phyloP scores from a whole-genome alignment of 2,888 invertebrate species.

The Cinara cedri region DNA sequence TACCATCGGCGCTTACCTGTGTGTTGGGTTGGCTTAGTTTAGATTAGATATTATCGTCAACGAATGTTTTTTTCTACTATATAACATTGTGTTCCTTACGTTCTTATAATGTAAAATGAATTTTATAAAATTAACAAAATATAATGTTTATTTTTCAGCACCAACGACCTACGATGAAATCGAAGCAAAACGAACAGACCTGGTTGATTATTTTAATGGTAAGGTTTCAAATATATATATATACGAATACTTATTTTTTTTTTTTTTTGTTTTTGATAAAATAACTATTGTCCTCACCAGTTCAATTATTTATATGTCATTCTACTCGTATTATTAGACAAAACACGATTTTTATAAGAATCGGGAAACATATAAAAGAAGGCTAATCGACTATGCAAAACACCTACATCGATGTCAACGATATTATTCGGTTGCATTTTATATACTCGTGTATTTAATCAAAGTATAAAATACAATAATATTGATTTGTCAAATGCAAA shows the following conservation, averaged over 20 bases:
- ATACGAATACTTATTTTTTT: too few relatives aligned
- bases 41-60: background rate
- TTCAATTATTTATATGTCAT: too few relatives aligned
- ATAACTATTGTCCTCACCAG: too few relatives aligned
- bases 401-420: conserved; percentile 41
- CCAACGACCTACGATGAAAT: conserved; percentile 57
- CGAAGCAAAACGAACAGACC: conserved; percentile 53
- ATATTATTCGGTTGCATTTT: conserved; percentile 16
- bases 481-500: too few relatives aligned
- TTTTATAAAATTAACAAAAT: background rate
- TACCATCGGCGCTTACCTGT: background rate
- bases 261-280: too few relatives aligned
- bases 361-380: conserved; percentile 7
- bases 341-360: background rate
- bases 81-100: too few relatives aligned
- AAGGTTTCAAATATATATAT: background rate
- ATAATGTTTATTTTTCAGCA: conserved; percentile 52
- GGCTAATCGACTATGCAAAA: conserved; percentile 51
- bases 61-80: background rate
- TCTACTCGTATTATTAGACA: background rate
- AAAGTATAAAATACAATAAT: background rate
- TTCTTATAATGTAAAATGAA: background rate
- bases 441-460: background rate
- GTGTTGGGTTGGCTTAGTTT: too few relatives aligned
- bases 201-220: conserved; percentile 57